Conservation (phyloP, 1,140 invertebrate genomes). For the Eumaeus atala region DNA sequence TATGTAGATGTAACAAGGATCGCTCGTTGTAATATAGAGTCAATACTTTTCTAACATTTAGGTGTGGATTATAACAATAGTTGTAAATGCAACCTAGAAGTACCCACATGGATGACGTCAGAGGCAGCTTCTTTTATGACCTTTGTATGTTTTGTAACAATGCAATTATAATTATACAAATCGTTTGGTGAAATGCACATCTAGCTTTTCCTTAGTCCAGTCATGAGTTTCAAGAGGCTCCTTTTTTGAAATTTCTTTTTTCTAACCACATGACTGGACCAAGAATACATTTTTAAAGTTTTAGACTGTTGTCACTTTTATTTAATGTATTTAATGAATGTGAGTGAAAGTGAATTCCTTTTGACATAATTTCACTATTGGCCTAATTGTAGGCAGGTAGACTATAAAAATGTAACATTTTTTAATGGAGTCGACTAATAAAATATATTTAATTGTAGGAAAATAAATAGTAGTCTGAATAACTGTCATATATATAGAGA, state of each 20-base stretch:
- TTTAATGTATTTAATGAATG: too few species aligned
- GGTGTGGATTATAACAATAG: constrained; percentile 59
- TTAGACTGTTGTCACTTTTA: too few species aligned
- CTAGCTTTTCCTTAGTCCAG: constrained; percentile 27
- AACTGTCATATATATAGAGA: too few species aligned
- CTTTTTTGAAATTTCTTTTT: neutral
- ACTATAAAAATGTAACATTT: too few species aligned
- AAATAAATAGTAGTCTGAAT: too few species aligned
- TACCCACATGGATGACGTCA: constrained; percentile 11
- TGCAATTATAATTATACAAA: constrained; percentile 46
- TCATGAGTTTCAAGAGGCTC: neutral
- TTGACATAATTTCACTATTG: too few species aligned
- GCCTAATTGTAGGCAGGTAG: too few species aligned
- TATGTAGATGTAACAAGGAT: constrained; percentile 54
- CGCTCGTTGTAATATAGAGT: constrained; percentile 61
- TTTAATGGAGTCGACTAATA: too few species aligned
- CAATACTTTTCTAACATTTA: constrained; percentile 70
- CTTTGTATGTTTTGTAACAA: constrained; percentile 64
- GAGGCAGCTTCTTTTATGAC: constrained; percentile 37
- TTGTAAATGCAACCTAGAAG: constrained; percentile 58
- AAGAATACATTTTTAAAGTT: too few species aligned
- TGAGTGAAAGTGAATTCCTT: too few species aligned
- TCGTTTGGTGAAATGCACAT: constrained; percentile 58
- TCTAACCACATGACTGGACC: neutral
- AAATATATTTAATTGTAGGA: too few species aligned